Conservation (phyloP, 2,888 invertebrate genomes). For the Zaprionus obscuricornis region DNA sequence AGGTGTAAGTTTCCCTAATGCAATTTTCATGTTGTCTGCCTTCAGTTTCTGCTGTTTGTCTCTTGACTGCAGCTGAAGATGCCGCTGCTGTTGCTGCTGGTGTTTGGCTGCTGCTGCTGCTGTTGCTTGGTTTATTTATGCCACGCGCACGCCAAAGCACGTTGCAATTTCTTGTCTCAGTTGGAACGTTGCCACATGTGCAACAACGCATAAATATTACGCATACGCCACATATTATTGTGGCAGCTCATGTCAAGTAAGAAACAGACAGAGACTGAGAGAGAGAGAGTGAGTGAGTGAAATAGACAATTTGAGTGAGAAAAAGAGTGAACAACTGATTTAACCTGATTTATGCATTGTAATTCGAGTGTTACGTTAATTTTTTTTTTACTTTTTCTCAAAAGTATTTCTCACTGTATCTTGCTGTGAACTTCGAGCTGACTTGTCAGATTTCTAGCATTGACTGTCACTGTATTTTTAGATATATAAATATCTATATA, state of each 20-base stretch:
- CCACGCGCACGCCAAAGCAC: too few species aligned
- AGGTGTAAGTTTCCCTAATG: constrained; percentile 50
- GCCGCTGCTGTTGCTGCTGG: constrained; percentile 15
- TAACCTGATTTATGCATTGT: constrained; percentile 63
- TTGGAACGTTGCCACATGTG: constrained; percentile 71
- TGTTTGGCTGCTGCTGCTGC: constrained; percentile 27
- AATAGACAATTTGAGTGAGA: too few species aligned
- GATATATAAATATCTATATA: too few species aligned
- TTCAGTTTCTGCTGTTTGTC: constrained; percentile 34
- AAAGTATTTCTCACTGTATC: too few species aligned
- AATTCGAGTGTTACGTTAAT: constrained; percentile 18
- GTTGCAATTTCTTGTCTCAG: constrained; percentile 29
- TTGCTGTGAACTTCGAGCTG: too few species aligned
- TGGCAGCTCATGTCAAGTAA: too few species aligned
- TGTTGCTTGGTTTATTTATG: constrained; percentile 72
- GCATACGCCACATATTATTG: constrained; percentile 58
- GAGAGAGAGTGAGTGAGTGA: too few species aligned
- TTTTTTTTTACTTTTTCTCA: too few species aligned
- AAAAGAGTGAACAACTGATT: too few species aligned
- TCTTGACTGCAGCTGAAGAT: constrained; percentile 27
- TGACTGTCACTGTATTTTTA: too few species aligned
- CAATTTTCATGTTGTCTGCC: constrained; percentile 62
- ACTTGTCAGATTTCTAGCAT: too few species aligned
- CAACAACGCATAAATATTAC: constrained; percentile 58
- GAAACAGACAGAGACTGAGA: neutral